A percentile compares a stretch with the other conserved stretches of the same genome.
These are phyloP conservation scores for Aspidiotus destructor DNA, from an alignment of 2,888 invertebrate genomes.

Conservation along the genomic window DNA sequence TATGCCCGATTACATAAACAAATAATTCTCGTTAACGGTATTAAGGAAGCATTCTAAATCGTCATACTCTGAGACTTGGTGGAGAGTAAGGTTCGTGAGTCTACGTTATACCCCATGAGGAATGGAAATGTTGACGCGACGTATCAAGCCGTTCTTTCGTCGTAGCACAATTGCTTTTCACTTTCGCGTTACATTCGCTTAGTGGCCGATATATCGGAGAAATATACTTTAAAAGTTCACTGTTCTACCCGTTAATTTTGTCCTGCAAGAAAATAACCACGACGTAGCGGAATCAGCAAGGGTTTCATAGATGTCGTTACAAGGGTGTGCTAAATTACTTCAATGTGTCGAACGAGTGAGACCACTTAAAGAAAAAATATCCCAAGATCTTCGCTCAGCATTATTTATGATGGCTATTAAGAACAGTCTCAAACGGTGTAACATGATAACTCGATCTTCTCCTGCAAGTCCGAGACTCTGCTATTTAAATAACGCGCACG, in stretches of 20 bases:
- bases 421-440: constrained; percentile 17
- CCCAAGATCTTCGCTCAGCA: constrained; percentile 11
- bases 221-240: neutral
- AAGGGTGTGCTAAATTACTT: constrained; percentile 5
- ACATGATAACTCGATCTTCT: constrained; percentile 15
- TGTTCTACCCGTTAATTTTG: neutral
- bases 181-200: no score
- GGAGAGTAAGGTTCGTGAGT: no score
- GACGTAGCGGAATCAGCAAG: constrained; percentile 2
- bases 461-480: constrained; percentile 2
- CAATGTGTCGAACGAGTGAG: constrained; percentile 8
- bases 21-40: no score
- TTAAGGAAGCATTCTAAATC: no score
- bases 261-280: neutral
- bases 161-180: no score
- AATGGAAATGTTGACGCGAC: no score
- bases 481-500: neutral
- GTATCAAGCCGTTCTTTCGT: no score
- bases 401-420: constrained; percentile 26
- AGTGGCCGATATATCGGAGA: neutral
- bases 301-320: constrained; percentile 1
- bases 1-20: no score
- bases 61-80: no score
- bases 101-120: no score
- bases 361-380: constrained; percentile 26